These are phyloP conservation scores for Lonchura striata DNA, from an alignment of 2,113 vertebrate genomes.

Conservation along the genomic window DNA sequence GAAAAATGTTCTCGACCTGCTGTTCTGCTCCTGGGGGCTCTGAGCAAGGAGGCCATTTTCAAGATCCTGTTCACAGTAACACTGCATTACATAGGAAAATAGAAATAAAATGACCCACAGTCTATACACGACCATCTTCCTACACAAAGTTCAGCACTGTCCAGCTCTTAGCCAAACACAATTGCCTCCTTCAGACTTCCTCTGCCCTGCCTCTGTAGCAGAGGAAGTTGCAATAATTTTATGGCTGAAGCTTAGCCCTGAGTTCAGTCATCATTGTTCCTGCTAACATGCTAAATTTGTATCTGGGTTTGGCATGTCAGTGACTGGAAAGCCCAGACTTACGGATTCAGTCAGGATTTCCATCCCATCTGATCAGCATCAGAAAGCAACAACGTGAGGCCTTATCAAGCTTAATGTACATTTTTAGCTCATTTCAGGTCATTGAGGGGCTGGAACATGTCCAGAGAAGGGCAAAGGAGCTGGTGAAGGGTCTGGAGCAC, in stretches of 20 bases:
- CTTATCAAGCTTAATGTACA: not conserved
- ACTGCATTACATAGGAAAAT: not conserved
- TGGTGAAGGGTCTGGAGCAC: not conserved
- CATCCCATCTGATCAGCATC: not conserved
- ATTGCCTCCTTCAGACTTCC: not conserved
- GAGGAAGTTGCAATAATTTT: not conserved
- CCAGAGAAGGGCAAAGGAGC: not conserved
- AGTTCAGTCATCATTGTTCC: not conserved
- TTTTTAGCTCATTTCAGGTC: not conserved
- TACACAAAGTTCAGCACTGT: not conserved
- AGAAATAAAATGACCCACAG: not conserved
- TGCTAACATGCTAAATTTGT: not conserved
- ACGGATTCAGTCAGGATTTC: not conserved
- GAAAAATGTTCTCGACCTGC: not conserved
- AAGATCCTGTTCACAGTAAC: not conserved
- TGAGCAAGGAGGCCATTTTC: not conserved
- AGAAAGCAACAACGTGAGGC: not conserved
- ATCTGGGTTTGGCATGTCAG: not conserved
- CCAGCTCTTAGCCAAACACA: not conserved
- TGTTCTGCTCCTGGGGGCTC: not conserved
- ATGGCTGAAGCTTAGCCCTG: not conserved
- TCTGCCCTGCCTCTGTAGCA: not conserved
- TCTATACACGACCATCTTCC: not conserved
- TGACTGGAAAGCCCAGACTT: not conserved
- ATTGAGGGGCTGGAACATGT: not conserved